A percentile compares a stretch with the other conserved stretches of the same genome.
phyloP scores from a whole-genome alignment of 2,113 vertebrate species.

The Albula goreensis region DNA sequence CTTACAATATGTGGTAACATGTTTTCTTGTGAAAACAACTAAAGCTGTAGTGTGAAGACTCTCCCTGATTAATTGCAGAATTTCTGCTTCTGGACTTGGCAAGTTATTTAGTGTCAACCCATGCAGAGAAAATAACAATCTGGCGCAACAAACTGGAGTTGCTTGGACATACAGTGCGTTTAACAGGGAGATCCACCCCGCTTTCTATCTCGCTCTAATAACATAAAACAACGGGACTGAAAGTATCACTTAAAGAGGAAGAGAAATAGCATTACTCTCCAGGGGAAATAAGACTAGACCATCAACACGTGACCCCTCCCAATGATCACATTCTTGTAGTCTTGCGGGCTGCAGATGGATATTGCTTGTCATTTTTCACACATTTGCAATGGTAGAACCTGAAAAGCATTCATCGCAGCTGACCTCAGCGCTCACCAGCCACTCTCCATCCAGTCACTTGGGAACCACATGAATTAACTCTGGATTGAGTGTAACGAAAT shows the following conservation, averaged over 20 bases:
- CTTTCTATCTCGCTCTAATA: neutral
- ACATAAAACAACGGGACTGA: no score
- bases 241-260: neutral
- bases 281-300: neutral
- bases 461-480: no score
- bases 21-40: neutral
- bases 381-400: no score
- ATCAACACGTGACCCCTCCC: neutral
- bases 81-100: neutral
- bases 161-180: neutral
- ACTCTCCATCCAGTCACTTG: no score
- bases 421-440: no score
- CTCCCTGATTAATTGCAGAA: neutral
- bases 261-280: neutral
- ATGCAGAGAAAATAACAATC: neutral
- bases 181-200: neutral
- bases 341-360: no score
- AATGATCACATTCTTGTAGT: neutral
- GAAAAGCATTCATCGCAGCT: no score
- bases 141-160: neutral
- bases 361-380: no score
- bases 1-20: neutral
- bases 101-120: neutral
- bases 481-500: no score
- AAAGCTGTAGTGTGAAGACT: neutral